Base-by-base conservation (phyloP, 2,888 invertebrate species). In the Drosophila robusta region DNA sequence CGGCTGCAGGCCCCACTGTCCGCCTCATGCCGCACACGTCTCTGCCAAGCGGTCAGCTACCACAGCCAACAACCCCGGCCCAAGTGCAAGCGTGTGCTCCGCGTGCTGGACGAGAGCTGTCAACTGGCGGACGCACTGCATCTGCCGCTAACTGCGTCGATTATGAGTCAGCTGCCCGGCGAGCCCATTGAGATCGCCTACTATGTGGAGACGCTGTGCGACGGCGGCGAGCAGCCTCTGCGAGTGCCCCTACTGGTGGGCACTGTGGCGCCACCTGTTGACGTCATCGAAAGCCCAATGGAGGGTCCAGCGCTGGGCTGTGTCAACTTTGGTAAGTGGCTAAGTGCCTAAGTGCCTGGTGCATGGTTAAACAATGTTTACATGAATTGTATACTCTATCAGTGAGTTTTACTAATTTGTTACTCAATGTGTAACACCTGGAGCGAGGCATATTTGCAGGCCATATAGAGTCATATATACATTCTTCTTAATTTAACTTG, bases 181-280 rank as follows among this genome's bases (percentile, higher is more conserved):
- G 72, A 63, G 9, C 68, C 41, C 11, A 79, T 87, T 16, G 14
- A 63, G 44, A 69, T 84, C 12, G 22, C 22, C 4, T 86, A 88
- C 34, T 78, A 54, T 7, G 14, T 88, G 42, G 89, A 86, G 50
- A 52, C 71, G 3, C 29, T 45, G 1, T 49, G 38, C 38, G 38
- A 16, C 6, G 14, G 32, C 49, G 44, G 34, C 29, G 41, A 57
- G 11, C 39, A 57, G 11, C 39, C 56, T 0, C n/a, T 86, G 1
- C 51, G 55, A 0, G 5, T 86, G 18, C 63, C 85, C 0, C 8
- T 86, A 4, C 50, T 51, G 29, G 79, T 86, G 9, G 89, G 71
- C 38, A 84, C 75, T 32, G 67, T 70, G 52, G 88, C 80, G 41
- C 88, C 88, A 46, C 83, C 78, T 18, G 38, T 73, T 22, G 42